Evolutionary conservation across 2,888 invertebrate species (phyloP).

Genomic region (Sacculina carcini): DNA sequence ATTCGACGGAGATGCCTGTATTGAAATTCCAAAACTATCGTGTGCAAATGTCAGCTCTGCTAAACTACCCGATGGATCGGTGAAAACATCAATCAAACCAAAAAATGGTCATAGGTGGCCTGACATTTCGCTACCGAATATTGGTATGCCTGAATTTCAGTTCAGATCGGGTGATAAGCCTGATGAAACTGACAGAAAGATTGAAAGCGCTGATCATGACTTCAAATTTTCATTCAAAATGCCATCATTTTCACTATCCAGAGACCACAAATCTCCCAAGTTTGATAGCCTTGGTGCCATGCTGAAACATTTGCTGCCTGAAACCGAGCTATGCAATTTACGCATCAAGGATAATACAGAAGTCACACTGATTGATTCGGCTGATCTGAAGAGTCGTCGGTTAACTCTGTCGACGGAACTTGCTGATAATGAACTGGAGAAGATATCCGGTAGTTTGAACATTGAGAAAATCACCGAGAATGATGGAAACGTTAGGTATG

Average conservation of each 20-base stretch:
- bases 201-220: background rate
- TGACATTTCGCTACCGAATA: background rate
- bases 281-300: background rate
- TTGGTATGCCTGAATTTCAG: background rate
- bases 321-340: background rate
- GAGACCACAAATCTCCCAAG: background rate
- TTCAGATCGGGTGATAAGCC: background rate
- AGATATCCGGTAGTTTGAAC: background rate
- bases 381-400: background rate
- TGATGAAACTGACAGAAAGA: background rate
- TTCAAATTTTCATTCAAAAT: background rate
- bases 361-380: background rate
- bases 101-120: background rate
- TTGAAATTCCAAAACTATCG: constrained; percentile 6
- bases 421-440: background rate
- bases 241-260: background rate
- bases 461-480: background rate
- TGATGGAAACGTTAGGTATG: background rate
- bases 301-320: background rate
- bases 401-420: background rate
- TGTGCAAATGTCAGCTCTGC: constrained; percentile 7
- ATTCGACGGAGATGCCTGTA: constrained; percentile 2
- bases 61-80: background rate
- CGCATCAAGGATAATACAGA: background rate
- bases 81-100: background rate